These are phyloP conservation scores for Taeniopygia guttata DNA, from an alignment of 2,797 vertebrate species.

Conservation along the genomic window DNA sequence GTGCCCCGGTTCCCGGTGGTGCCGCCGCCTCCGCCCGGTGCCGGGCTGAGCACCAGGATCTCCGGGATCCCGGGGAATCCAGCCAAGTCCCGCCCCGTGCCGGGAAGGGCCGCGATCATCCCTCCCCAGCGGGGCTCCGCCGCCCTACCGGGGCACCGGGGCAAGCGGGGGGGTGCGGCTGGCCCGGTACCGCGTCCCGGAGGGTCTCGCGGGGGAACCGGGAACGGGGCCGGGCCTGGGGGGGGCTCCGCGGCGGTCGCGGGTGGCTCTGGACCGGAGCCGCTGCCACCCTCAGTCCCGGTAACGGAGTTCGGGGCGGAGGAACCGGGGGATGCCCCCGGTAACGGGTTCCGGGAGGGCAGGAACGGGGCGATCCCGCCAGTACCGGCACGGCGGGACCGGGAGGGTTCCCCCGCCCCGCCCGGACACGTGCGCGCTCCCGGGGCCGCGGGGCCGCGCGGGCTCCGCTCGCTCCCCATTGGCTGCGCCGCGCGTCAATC, in stretches of 20 bases:
- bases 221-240: too few species aligned
- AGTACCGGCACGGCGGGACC: background rate
- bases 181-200: background rate
- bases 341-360: background rate
- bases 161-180: too few species aligned
- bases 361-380: background rate
- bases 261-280: background rate
- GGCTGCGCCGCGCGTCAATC: background rate
- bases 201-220: background rate
- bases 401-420: background rate
- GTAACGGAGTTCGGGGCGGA: background rate
- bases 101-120: background rate
- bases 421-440: background rate
- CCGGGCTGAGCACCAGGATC: background rate
- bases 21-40: background rate
- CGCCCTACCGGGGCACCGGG: background rate
- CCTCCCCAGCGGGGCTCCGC: background rate
- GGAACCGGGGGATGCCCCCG: background rate
- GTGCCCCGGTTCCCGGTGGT: background rate
- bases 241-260: background rate
- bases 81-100: background rate
- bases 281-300: too few species aligned
- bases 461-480: fast-evolving
- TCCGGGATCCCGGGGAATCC: background rate
- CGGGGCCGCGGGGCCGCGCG: background rate